These are phyloP conservation scores for Conchocele bisecta DNA, from an alignment of 2,888 invertebrate species.

Conservation along the genomic window DNA sequence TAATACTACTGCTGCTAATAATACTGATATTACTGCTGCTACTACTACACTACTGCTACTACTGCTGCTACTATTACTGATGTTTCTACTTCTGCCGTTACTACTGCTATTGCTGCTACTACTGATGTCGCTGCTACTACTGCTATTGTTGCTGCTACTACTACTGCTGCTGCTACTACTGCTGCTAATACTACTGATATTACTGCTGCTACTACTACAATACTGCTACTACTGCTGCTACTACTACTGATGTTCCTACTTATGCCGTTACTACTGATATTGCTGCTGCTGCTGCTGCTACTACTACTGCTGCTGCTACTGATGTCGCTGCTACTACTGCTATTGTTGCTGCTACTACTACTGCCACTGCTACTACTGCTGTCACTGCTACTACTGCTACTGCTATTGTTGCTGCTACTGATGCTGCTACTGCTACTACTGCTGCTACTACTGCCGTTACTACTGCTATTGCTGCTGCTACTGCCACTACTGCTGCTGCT, in stretches of 20 bases:
- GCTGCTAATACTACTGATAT: too few species aligned
- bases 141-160: conserved; percentile 10
- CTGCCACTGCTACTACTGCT: conserved; percentile 13
- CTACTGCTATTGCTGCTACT: too few species aligned
- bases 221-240: too few species aligned
- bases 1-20: too few species aligned
- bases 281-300: conserved; percentile 12
- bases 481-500: conserved; percentile 15
- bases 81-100: conserved; percentile 12
- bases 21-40: too few species aligned
- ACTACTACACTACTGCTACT: too few species aligned
- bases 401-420: too few species aligned
- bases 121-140: too few species aligned
- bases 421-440: conserved; percentile 22
- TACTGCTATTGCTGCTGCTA: conserved; percentile 20
- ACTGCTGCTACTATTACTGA: too few species aligned
- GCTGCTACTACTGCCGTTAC: conserved; percentile 11
- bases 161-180: conserved; percentile 14
- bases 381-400: conserved; percentile 5
- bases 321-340: conserved; percentile 18
- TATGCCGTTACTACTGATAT: conserved; percentile 7
- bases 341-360: conserved; percentile 7
- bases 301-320: too few species aligned
- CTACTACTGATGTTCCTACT: too few species aligned
- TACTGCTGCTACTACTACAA: too few species aligned